Percentiles rank a stretch among this genome's conserved stretches.
Conservation (phyloP, 1,140 invertebrate species). For the Drosophila parabipectinata region DNA sequence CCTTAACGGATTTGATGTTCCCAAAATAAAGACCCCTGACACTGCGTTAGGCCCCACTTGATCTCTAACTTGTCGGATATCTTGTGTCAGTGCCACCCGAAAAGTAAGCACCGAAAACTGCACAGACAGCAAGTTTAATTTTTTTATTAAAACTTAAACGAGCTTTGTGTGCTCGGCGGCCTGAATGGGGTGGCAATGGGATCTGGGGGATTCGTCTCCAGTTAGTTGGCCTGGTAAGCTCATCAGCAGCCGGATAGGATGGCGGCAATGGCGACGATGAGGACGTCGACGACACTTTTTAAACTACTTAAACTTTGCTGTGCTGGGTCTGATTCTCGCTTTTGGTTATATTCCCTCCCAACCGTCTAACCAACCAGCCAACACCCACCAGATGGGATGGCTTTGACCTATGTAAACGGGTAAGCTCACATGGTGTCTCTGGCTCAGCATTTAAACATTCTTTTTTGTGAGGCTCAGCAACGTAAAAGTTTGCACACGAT, state of each 20-base stretch:
- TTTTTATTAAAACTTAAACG: constrained; percentile 82
- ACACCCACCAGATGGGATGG: constrained; percentile 3
- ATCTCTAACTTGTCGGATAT: constrained; percentile 6
- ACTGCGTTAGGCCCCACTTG: constrained; percentile 23
- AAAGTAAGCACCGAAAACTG: constrained; percentile 45
- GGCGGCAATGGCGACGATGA: constrained; percentile 23
- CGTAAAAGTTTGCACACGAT: constrained; percentile 51
- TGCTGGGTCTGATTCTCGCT: constrained; percentile 17
- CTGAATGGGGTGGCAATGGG: constrained; percentile 31
- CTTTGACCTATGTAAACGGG: constrained; percentile 57
- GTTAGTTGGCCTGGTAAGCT: constrained; percentile 56
- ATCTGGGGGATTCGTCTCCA: constrained; percentile 22
- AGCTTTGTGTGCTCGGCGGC: constrained; percentile 58
- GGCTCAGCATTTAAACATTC: constrained; percentile 53
- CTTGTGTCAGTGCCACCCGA: constrained; percentile 22
- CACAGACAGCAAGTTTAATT: constrained; percentile 75
- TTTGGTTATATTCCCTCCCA: constrained; percentile 13
- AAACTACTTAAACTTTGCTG: constrained; percentile 78
- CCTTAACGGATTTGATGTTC: neutral
- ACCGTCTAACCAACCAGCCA: neutral
- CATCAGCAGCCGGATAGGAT: constrained; percentile 47
- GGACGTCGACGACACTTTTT: constrained; percentile 61
- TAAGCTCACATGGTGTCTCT: constrained; percentile 42
- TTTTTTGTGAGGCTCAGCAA: constrained; percentile 31
- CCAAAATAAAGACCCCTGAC: neutral